Evolutionary conservation across 1,140 invertebrate genomes (phyloP).

Genomic region (Drosophila navojoa): DNA sequence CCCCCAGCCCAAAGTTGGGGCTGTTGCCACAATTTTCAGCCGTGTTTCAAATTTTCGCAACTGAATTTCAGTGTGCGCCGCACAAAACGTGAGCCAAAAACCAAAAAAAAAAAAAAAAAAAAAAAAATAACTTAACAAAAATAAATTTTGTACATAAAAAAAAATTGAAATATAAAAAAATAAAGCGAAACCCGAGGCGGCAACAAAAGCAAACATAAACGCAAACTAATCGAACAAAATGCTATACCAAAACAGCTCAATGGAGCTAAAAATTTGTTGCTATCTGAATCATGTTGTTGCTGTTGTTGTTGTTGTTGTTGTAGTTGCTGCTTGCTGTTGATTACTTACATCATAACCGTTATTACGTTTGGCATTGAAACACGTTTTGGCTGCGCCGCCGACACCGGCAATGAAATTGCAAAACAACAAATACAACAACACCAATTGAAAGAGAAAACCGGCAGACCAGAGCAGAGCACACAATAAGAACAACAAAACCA

Average conservation of each 20-base stretch:
- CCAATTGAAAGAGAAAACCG: conserved; percentile 47
- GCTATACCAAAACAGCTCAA: conserved; percentile 45
- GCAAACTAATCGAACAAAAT: conserved; percentile 59
- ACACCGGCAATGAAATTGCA: conserved; percentile 76
- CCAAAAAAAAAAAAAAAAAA: conserved; percentile 19
- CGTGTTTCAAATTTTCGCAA: conserved; percentile 67
- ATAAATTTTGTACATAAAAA: background rate
- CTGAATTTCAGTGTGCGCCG: conserved; percentile 60
- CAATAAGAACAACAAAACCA: conserved; percentile 37
- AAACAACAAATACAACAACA: conserved; percentile 39
- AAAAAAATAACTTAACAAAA: conserved; percentile 13
- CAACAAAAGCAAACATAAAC: conserved; percentile 43
- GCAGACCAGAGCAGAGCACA: conserved; percentile 38
- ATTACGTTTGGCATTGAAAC: conserved; percentile 83
- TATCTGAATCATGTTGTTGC: background rate
- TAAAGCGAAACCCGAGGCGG: conserved; percentile 13
- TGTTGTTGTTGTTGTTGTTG: conserved; percentile 1
- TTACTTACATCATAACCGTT: conserved; percentile 81
- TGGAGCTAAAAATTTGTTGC: conserved; percentile 10
- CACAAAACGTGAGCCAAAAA: conserved; percentile 45
- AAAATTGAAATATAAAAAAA: conserved; percentile 5
- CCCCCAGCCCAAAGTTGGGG: conserved; percentile 19
- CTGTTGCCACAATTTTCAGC: conserved; percentile 47
- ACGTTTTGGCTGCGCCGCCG: conserved; percentile 56
- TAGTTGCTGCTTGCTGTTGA: conserved; percentile 10